Conservation (phyloP, 2,888 invertebrate genomes). For the Zygogramma bicolorata region DNA sequence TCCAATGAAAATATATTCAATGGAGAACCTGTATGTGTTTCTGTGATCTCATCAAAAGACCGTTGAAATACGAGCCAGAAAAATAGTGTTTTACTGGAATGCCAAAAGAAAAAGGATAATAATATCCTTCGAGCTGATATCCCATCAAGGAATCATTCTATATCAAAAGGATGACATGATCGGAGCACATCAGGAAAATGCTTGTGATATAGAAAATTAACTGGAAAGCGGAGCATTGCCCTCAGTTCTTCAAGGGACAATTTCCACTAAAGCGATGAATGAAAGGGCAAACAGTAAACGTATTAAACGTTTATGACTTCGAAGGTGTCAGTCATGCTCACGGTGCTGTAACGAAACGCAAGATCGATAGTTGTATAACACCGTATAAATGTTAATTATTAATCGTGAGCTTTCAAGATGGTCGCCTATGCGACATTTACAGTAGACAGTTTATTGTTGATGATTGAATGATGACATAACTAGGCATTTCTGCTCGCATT, state of each 20-base stretch:
- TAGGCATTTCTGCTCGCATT: too few relatives aligned
- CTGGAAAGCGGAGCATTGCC: conserved; percentile 22
- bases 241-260: conserved; percentile 19
- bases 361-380: conserved; percentile 20
- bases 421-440: background rate
- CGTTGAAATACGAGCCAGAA: too few relatives aligned
- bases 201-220: conserved; percentile 5
- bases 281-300: conserved; percentile 33
- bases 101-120: too few relatives aligned
- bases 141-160: background rate
- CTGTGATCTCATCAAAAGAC: too few relatives aligned
- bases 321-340: conserved; percentile 20
- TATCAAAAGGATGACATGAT: background rate
- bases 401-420: background rate
- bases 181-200: background rate
- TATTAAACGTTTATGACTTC: conserved; percentile 19
- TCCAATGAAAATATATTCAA: too few relatives aligned
- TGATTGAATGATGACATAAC: background rate
- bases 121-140: too few relatives aligned
- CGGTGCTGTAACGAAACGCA: background rate
- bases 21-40: too few relatives aligned
- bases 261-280: conserved; percentile 31
- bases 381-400: conserved; percentile 1
- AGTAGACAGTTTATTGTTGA: background rate
- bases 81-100: too few relatives aligned